Evolutionary conservation across 1,140 invertebrate genomes (phyloP), one percentile per base, ranked within the genome.

Genomic region (Pseudomyrmex cubaensis): DNA sequence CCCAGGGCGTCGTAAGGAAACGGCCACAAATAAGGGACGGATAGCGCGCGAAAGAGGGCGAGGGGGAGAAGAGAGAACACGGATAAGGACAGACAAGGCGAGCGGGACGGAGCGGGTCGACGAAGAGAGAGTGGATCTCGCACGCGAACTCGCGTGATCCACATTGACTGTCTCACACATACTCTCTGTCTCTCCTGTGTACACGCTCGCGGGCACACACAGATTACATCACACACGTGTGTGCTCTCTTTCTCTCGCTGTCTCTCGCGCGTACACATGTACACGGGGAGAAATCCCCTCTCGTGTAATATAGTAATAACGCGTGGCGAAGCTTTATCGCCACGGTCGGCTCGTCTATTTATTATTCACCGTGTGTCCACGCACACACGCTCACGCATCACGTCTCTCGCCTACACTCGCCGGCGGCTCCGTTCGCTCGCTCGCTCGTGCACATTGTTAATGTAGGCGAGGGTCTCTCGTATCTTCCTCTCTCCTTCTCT

Each of bases 111-210:
- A 35, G 44, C 62, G 44, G 56, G 15, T 35, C 35, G 50, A 66
- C 46, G 25, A 54, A 77, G 67, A 44, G 74, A 67, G 84, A 84
- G 82, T 90, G 73, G 85, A 85, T 80, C 69, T 80, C 77, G 89
- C 92, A 93, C 92, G 92, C 92, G 85, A 93, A 72, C 75, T 93
- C 89, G 92, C 92, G 92, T 93, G 92, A 90, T 91, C 87, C 56
- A 70, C 88, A 85, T 82, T 62, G 59, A 82, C 82, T 69, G 35
- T 35, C 35, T 35, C 35, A 35, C 35, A 73, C 25, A 66, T 7
- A 59, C 25, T 56, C 74, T 35, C 35, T 35, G 35, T 35, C 7
- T 35, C 35, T 35, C 35, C 35, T 35, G 35, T 35, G 35, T 35
- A 35, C 76, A 75, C 87, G 73, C 66, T 64, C 69, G 77, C 62